These are phyloP conservation scores for Allygus modestus DNA, from an alignment of 2,888 invertebrate species.

Conservation along the genomic window DNA sequence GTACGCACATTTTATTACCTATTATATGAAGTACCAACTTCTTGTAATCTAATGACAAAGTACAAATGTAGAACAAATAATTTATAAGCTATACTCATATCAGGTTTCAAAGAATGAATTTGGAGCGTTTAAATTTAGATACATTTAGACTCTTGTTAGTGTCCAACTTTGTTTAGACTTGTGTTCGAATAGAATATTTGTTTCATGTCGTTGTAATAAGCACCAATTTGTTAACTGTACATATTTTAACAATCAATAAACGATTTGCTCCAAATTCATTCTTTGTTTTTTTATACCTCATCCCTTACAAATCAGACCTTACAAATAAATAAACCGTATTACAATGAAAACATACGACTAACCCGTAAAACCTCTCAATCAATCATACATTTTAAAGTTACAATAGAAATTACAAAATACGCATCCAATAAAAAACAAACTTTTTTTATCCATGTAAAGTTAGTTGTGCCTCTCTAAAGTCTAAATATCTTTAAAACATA, in stretches of 20 bases:
- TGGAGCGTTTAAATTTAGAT: conserved; percentile 6
- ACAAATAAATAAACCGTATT: background rate
- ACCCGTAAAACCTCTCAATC: too few relatives aligned
- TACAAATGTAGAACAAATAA: conserved; percentile 23
- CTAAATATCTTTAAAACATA: too few relatives aligned
- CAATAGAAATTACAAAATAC: too few relatives aligned
- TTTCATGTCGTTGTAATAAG: background rate
- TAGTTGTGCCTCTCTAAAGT: too few relatives aligned
- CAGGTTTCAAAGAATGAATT: conserved; percentile 20
- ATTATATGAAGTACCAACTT: background rate
- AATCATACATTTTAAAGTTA: too few relatives aligned
- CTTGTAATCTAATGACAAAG: background rate
- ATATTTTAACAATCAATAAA: conserved; percentile 5
- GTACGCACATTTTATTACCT: background rate
- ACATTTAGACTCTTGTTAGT: background rate
- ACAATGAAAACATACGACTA: too few relatives aligned
- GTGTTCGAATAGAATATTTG: background rate
- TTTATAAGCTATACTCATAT: background rate
- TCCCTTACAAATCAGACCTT: background rate
- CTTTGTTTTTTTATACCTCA: background rate
- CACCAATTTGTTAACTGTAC: background rate
- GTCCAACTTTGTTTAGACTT: background rate
- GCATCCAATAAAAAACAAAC: too few relatives aligned
- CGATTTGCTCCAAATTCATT: conserved; percentile 42
- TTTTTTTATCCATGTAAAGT: too few relatives aligned